Evolutionary conservation across 2,113 vertebrate species (phyloP), one percentile per base, ranked within the genome.

Genomic region (Myxocyprinus asiaticus): DNA sequence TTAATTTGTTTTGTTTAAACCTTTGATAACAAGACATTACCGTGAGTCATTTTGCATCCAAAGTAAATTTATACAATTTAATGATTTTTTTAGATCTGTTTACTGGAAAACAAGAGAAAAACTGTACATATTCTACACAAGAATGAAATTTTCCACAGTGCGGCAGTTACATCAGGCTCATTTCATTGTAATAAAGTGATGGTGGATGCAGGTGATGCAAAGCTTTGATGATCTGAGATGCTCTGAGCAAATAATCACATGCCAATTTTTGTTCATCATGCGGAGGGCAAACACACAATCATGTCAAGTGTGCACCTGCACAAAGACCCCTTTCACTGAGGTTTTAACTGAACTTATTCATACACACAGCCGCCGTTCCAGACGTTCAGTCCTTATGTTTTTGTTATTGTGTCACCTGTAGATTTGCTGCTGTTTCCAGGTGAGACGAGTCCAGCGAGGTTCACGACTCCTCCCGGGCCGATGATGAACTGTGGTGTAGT

Each of bases 401-500:
- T 33, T 0, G 47, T 48, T 48, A 6, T 48, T 6, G 9, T 9
- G 47, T 71, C 90, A 92, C 85, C 91, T 90, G 85, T 58, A 77
- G 83, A 85, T 87, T 82, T 86, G 83, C 87, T 88, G 72, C 83
- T 73, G 88, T 89, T 85, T 84, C 89, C 89, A 85, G 91, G 90
- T 88, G 91, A 91, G 88, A 95, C 86, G 85, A 94, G 87, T 90
- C 95, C 94, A 88, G 94, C 94, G 85, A 96, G 89, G 86, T 96
- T 95, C 82, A 96, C 94, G 84, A 96, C 93, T 77, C 95, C 95
- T 87, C 94, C 95, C 71, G 95, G 95, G 62, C 95, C 95, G 1
- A 96, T 96, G 90, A 96, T 95, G 80, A 96, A 96, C 85, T 95
- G 95, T 0, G 95, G 95, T 0, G 95, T 91, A 4, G 95, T 92